phyloP scores from a whole-genome alignment of 2,797 vertebrate genomes.

The Chelon labrosus region DNA sequence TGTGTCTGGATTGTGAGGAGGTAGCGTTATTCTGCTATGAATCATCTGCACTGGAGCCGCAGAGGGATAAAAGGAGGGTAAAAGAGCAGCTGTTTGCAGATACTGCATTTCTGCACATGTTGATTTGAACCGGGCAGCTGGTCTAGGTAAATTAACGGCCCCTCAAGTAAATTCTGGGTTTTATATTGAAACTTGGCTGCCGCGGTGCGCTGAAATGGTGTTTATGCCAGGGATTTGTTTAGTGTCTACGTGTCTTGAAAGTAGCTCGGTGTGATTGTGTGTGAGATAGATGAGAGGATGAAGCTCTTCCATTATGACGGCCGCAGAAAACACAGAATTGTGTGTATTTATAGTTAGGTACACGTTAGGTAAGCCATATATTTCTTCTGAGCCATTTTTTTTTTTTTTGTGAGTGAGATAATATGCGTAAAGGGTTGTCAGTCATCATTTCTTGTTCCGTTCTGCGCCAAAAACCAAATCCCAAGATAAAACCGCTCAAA shows the following conservation, averaged over 20 bases:
- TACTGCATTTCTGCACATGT: conserved; percentile 19
- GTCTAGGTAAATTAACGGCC: conserved; percentile 20
- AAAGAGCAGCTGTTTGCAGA: conserved; percentile 14
- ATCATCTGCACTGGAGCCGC: conserved; percentile 6
- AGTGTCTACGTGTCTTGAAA: background rate
- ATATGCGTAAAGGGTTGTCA: background rate
- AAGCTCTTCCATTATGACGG: too few species aligned
- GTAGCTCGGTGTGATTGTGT: too few species aligned
- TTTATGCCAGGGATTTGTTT: conserved; percentile 5
- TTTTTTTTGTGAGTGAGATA: background rate
- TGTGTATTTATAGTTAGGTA: background rate
- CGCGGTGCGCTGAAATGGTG: conserved; percentile 2
- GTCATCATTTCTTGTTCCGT: conserved; percentile 2
- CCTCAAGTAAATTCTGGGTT: conserved; percentile 4
- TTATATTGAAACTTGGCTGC: conserved; percentile 8
- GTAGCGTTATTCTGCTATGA: conserved; percentile 10
- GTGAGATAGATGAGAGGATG: too few species aligned
- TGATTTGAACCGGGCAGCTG: conserved; percentile 29
- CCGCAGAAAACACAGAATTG: background rate
- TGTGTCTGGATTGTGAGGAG: background rate
- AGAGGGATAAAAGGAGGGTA: background rate
- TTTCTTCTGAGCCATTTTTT: too few species aligned
- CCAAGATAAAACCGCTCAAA: conserved; percentile 3
- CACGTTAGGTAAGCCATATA: too few species aligned
- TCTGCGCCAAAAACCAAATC: background rate